Evolutionary conservation across 2,888 invertebrate species (phyloP).

Genomic region (Unio pictorum): DNA sequence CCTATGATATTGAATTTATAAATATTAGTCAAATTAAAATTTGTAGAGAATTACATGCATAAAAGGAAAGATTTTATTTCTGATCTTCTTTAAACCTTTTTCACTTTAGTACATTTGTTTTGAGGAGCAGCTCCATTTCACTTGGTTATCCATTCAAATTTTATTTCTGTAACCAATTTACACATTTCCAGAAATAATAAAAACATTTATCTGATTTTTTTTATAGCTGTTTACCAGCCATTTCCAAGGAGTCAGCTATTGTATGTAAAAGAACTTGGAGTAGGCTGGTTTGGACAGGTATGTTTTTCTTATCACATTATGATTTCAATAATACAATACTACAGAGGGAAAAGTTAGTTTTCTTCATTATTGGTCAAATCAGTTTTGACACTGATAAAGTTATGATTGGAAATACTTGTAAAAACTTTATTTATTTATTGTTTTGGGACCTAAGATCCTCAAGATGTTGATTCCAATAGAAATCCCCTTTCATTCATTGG

Average conservation of each 20-base stretch:
- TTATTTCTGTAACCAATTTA: background rate
- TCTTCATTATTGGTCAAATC: too few species aligned
- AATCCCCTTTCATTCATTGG: too few species aligned
- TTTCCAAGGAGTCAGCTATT: slow-evolving; percentile 84
- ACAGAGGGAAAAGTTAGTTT: background rate
- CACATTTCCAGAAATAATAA: background rate
- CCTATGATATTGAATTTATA: too few species aligned
- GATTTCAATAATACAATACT: background rate
- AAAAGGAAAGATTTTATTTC: too few species aligned
- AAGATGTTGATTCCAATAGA: too few species aligned
- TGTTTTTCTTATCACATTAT: slow-evolving; percentile 16
- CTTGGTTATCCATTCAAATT: background rate
- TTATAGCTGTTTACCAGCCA: slow-evolving; percentile 55
- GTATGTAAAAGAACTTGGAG: slow-evolving; percentile 86
- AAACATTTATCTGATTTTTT: slow-evolving; percentile 1
- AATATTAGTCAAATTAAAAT: too few species aligned
- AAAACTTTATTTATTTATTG: too few species aligned
- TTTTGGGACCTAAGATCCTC: too few species aligned
- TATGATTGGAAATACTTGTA: too few species aligned
- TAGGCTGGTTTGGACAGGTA: slow-evolving; percentile 87
- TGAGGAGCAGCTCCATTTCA: background rate
- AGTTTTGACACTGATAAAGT: too few species aligned
- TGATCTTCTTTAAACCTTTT: too few species aligned
- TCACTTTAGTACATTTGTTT: background rate
- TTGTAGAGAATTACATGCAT: too few species aligned